Conservation (phyloP, 2,113 vertebrate genomes). For the Hemibagrus wyckioides region DNA sequence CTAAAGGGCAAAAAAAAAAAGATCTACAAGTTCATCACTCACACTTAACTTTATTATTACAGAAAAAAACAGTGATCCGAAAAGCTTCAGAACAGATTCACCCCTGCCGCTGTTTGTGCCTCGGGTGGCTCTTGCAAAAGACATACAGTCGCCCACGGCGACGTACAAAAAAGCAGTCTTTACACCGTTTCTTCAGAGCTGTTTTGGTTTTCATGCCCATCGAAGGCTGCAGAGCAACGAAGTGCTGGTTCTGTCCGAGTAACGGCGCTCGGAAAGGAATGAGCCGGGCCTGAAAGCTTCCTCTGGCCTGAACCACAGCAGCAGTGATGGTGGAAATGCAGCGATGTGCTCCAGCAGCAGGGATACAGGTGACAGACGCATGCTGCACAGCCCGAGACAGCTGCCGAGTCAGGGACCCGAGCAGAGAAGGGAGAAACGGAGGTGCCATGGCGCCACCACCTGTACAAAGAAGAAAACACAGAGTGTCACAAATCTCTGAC, state of each 20-base stretch:
- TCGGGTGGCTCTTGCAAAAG: slow-evolving; percentile 80
- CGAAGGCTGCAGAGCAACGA: slow-evolving; percentile 52
- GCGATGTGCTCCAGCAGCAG: slow-evolving; percentile 53
- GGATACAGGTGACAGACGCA: slow-evolving; percentile 34
- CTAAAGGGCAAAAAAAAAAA: background rate
- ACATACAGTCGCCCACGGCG: slow-evolving; percentile 80
- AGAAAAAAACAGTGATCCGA: background rate
- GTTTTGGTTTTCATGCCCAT: slow-evolving; percentile 85
- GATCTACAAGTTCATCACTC: background rate
- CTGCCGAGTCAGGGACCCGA: slow-evolving; percentile 59
- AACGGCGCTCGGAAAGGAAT: slow-evolving; percentile 27
- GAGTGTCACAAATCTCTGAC: background rate
- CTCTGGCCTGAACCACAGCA: slow-evolving; percentile 18
- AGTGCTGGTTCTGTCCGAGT: slow-evolving; percentile 54
- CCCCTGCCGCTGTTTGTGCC: slow-evolving; percentile 85
- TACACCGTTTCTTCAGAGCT: slow-evolving; percentile 80
- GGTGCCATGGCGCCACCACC: slow-evolving; percentile 68
- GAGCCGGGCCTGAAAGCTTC: background rate
- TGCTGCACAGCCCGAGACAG: slow-evolving; percentile 54
- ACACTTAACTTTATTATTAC: slow-evolving; percentile 20
- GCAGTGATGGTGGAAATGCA: slow-evolving; percentile 54
- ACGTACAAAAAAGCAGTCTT: slow-evolving; percentile 84
- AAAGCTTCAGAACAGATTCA: slow-evolving; percentile 55
- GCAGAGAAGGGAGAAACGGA: slow-evolving; percentile 61
- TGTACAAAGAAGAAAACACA: slow-evolving; percentile 34